These are phyloP conservation scores for Palythoa caribaeorum DNA, from an alignment of 92 coral and sea anemone species.

Conservation along the genomic window DNA sequence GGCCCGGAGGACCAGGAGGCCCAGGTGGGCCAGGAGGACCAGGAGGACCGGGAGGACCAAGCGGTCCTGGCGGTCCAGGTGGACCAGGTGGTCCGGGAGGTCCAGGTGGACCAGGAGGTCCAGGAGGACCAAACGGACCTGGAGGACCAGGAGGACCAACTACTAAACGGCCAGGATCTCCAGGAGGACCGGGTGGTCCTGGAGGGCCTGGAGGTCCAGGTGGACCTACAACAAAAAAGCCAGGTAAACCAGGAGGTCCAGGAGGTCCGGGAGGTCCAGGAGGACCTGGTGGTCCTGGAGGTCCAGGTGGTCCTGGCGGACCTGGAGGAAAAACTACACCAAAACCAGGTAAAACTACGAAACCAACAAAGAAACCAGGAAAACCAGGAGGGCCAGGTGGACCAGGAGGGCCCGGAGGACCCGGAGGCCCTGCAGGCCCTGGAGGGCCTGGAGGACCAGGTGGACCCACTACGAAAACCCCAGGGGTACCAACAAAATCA, in stretches of 20 bases:
- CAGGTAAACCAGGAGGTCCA: slow-evolving; percentile 84
- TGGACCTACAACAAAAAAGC: slow-evolving; percentile 42
- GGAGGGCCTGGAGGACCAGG: slow-evolving; percentile 86
- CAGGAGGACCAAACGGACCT: too few species aligned
- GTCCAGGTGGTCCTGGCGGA: slow-evolving; percentile 64
- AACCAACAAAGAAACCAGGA: slow-evolving; percentile 85
- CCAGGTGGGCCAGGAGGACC: slow-evolving; percentile 44
- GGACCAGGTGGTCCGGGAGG: slow-evolving; percentile 31
- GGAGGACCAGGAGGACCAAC: too few species aligned
- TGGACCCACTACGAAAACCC: slow-evolving; percentile 48
- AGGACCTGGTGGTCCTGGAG: slow-evolving; percentile 70
- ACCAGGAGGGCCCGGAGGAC: slow-evolving; percentile 75
- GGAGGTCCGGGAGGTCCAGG: slow-evolving; percentile 63
- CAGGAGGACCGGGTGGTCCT: too few species aligned
- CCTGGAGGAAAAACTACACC: slow-evolving; percentile 50
- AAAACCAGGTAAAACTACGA: slow-evolving; percentile 81
- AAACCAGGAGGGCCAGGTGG: slow-evolving; percentile 83
- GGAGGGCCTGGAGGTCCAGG: too few species aligned
- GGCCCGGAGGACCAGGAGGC: not conserved
- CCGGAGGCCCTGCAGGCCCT: slow-evolving; percentile 73
- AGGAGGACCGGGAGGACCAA: slow-evolving; percentile 79
- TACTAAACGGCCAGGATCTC: too few species aligned
- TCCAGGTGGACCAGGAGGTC: too few species aligned
- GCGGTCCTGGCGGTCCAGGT: slow-evolving; percentile 60
- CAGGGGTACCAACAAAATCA: slow-evolving; percentile 33